Evolutionary conservation across 2,888 invertebrate genomes (phyloP).

Genomic region (Lamellibrachia columna): DNA sequence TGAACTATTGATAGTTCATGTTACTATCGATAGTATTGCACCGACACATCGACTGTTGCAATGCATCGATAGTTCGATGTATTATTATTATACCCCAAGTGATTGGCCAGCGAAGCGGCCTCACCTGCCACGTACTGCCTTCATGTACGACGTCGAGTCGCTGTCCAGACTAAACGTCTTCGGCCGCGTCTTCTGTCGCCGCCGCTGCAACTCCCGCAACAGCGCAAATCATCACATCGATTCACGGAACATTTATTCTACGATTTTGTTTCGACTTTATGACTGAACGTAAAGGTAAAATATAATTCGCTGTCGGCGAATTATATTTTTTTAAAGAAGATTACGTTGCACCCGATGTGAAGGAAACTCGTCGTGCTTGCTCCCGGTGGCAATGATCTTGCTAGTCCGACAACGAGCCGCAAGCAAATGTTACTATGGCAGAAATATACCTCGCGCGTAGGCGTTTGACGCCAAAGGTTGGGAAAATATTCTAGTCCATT

Average conservation of each 20-base stretch:
- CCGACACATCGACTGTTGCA: too few species aligned
- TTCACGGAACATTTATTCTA: background rate
- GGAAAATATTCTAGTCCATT: too few species aligned
- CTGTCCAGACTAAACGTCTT: constrained; percentile 45
- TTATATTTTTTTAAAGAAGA: background rate
- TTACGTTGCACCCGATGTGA: background rate
- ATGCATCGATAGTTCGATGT: too few species aligned
- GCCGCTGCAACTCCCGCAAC: background rate
- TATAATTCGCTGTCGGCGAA: too few species aligned
- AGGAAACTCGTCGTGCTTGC: background rate
- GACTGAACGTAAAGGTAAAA: too few species aligned
- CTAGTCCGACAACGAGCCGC: background rate
- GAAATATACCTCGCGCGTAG: too few species aligned
- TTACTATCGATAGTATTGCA: too few species aligned
- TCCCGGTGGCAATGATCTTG: background rate
- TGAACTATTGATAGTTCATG: too few species aligned
- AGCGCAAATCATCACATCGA: background rate
- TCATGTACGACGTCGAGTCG: constrained; percentile 47
- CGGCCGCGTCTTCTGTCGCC: constrained; percentile 43
- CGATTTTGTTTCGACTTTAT: background rate
- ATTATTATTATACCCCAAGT: too few species aligned
- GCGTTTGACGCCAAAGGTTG: too few species aligned
- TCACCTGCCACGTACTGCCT: constrained; percentile 42
- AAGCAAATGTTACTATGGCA: too few species aligned
- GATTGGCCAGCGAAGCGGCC: background rate